Percentiles rank a stretch among this genome's conserved stretches.
phyloP scores from a whole-genome alignment of 2,113 vertebrate species.

The Pantherophis guttatus region DNA sequence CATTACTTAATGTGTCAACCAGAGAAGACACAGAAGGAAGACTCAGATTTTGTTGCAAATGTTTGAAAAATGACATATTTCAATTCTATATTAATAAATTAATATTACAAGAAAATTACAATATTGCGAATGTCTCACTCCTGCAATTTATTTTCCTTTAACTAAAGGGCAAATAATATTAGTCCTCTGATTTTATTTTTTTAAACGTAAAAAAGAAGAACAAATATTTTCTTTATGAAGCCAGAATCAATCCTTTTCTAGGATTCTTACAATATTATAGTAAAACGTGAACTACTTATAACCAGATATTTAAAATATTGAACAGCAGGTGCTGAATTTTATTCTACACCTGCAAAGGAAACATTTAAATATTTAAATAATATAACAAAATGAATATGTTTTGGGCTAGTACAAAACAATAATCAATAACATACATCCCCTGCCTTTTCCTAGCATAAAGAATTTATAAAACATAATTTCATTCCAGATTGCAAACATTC shows the following conservation, averaged over 20 bases:
- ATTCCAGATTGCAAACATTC: background rate
- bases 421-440: background rate
- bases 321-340: constrained; percentile 26
- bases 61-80: constrained; percentile 92
- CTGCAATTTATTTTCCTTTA: constrained; percentile 22
- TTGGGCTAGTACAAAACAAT: background rate
- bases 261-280: constrained; percentile 33
- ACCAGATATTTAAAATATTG: constrained; percentile 47
- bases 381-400: constrained; percentile 19
- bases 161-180: constrained; percentile 30
- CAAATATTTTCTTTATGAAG: constrained; percentile 58
- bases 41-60: constrained; percentile 82
- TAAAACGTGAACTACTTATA: constrained; percentile 47
- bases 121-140: constrained; percentile 38
- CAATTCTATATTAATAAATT: constrained; percentile 34
- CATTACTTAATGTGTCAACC: constrained; percentile 82
- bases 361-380: constrained; percentile 67
- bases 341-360: constrained; percentile 73
- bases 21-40: constrained; percentile 87
- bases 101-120: background rate
- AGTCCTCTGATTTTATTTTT: constrained; percentile 31
- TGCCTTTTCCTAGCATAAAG: background rate
- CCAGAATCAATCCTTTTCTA: constrained; percentile 46
- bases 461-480: background rate
- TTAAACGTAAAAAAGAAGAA: constrained; percentile 32